A percentile compares a stretch with the other conserved stretches of the same genome.
These are phyloP conservation scores for Megastigmus dorsalis DNA, from an alignment of 2,888 invertebrate genomes.

Conservation along the genomic window DNA sequence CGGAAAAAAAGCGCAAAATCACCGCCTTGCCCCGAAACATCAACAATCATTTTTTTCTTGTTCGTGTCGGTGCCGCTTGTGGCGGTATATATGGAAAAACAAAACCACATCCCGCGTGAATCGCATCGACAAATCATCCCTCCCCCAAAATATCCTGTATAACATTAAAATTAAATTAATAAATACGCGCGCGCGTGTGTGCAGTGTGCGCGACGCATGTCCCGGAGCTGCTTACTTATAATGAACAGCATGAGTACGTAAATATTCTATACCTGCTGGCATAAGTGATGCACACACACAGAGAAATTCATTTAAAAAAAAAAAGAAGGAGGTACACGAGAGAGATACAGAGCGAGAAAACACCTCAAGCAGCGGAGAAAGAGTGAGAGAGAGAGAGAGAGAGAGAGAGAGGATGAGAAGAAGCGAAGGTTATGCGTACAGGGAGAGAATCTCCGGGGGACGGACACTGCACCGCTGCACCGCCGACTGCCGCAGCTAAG, in stretches of 20 bases:
- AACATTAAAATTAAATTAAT: slow-evolving; percentile 48
- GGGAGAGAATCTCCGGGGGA: slow-evolving; percentile 35
- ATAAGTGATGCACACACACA: no score
- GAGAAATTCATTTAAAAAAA: slow-evolving; percentile 3
- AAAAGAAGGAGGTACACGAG: no score
- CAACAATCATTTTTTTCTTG: not conserved
- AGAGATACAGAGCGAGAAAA: not conserved
- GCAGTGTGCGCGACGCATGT: no score
- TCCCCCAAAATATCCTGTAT: slow-evolving; percentile 28
- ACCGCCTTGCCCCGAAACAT: not conserved
- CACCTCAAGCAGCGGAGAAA: no score
- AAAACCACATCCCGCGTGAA: not conserved
- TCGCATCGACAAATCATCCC: slow-evolving; percentile 1
- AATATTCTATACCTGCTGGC: slow-evolving; percentile 23
- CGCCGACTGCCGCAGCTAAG: not conserved
- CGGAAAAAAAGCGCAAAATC: slow-evolving; percentile 32
- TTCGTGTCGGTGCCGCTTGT: not conserved
- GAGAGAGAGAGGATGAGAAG: not conserved
- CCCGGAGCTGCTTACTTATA: not conserved
- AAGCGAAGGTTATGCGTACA: not conserved
- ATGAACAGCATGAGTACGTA: slow-evolving; percentile 37
- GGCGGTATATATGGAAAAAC: no score
- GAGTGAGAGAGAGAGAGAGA: not conserved
- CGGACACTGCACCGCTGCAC: not conserved
- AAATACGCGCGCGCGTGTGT: slow-evolving; percentile 13